Evolutionary conservation across 2,888 invertebrate species (phyloP).

Genomic region (Ferdinandea cuprea): DNA sequence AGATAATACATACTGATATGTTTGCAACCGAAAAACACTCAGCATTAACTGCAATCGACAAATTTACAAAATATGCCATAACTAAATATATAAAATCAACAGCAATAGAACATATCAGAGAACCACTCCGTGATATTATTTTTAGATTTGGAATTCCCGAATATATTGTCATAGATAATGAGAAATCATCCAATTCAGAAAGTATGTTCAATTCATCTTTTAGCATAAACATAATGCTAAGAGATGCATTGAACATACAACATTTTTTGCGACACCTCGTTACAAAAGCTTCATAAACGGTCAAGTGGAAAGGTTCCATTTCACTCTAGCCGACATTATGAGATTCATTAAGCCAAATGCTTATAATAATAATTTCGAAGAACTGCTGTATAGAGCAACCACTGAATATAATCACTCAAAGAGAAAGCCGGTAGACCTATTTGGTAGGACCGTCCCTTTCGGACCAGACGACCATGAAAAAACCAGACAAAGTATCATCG

Average conservation of each 20-base stretch:
- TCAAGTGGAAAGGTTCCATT: too few species aligned
- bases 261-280: slow-evolving; percentile 5
- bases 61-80: too few species aligned
- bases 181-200: slow-evolving; percentile 12
- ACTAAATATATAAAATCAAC: too few species aligned
- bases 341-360: slow-evolving; percentile 20
- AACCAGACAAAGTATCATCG: slow-evolving; percentile 8
- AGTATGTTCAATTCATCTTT: slow-evolving; percentile 13
- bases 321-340: slow-evolving; percentile 27
- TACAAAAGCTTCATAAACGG: slow-evolving; percentile 16
- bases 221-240: too few species aligned
- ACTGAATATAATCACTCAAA: slow-evolving; percentile 43
- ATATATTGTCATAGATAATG: slow-evolving; percentile 2
- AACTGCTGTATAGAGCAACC: slow-evolving; percentile 25
- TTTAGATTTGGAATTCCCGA: slow-evolving; percentile 4
- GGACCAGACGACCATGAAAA: slow-evolving; percentile 5
- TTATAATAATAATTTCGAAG: slow-evolving; percentile 10
- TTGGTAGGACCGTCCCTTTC: not conserved
- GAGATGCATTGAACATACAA: slow-evolving; percentile 9
- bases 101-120: too few species aligned
- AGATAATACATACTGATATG: slow-evolving; percentile 36
- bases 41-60: too few species aligned
- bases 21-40: slow-evolving; percentile 24
- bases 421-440: too few species aligned
- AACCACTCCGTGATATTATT: too few species aligned